Evolutionary conservation across 2,113 vertebrate species (phyloP), one percentile per base, ranked within the genome.

Genomic region (Hydropotes inermis): DNA sequence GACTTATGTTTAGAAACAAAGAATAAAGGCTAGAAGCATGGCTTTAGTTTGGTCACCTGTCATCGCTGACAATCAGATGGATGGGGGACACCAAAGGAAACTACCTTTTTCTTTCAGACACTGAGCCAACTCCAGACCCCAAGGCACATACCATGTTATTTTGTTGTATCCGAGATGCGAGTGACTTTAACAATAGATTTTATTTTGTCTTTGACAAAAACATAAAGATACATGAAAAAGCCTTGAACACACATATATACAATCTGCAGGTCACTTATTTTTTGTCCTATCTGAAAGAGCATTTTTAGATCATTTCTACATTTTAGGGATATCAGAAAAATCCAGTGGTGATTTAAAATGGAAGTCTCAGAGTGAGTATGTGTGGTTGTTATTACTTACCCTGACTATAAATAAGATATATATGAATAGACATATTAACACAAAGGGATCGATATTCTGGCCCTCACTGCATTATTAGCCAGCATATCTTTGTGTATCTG

Each of bases 31-130:
- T 95, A 52, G 79, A 83, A 2, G 82, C 12, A 0, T 43, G 90
- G 74, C 92, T 86, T 96, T 98, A 92, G 28, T 97, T 95, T 97
- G 93, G 45, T 96, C 91, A 95, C 98, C 97, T 99, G 97, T 97
- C 98, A 93, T 98, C 91, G 87, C 98, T 97, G 87, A 78, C 91
- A 91, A 98, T 95, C 96, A 97, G 87, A 98, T 91, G 96, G 61
- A 92, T 92, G 88, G 94, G 95, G 79, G 84, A 92, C 91, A 98
- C 97, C 97, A 97, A 97, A 97, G 97, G 97, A 97, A 98, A 97
- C 94, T 98, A 96, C 96, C 92, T 98, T 98, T 98, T 97, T 97
- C 95, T 98, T 98, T 97, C 81, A 98, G 96, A 92, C 93, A 45
- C 25, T 89, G 87, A 98, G 97, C 95, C 81, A 97, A 96, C 96